Percentiles rank a stretch among this genome's conserved stretches.
These are phyloP conservation scores for Rousettus leschenaultii DNA, from an alignment of 2,113 vertebrate species.

Conservation along the genomic window DNA sequence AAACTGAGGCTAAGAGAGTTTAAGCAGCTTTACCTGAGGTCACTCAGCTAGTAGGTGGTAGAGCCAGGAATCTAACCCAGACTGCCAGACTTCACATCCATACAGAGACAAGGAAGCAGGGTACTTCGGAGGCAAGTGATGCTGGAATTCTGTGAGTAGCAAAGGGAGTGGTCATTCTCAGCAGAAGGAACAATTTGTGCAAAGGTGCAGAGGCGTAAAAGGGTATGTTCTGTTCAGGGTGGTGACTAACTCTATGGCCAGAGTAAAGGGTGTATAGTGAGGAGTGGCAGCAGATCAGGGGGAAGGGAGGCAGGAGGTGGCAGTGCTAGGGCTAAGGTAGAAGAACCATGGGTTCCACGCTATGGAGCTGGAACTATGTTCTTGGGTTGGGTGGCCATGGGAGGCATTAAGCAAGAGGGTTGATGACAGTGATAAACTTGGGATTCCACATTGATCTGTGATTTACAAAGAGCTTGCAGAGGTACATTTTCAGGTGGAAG, in stretches of 20 bases:
- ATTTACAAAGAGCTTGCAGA: background rate
- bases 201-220: background rate
- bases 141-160: background rate
- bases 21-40: background rate
- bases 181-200: slow-evolving; percentile 13
- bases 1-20: background rate
- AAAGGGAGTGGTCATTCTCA: background rate
- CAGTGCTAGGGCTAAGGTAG: background rate
- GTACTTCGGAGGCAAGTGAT: background rate
- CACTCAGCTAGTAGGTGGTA: background rate
- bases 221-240: background rate
- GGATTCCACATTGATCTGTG: background rate
- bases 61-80: background rate
- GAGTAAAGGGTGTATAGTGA: background rate
- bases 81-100: background rate
- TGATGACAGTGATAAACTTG: background rate
- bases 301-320: background rate
- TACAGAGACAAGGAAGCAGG: background rate
- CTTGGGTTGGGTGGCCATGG: background rate
- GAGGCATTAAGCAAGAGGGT: background rate
- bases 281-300: background rate
- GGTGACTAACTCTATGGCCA: background rate
- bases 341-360: background rate
- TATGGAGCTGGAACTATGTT: background rate
- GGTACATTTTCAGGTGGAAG: background rate